These are phyloP conservation scores for Zonitis immaculata DNA, from an alignment of 2,888 invertebrate genomes.

Conservation along the genomic window DNA sequence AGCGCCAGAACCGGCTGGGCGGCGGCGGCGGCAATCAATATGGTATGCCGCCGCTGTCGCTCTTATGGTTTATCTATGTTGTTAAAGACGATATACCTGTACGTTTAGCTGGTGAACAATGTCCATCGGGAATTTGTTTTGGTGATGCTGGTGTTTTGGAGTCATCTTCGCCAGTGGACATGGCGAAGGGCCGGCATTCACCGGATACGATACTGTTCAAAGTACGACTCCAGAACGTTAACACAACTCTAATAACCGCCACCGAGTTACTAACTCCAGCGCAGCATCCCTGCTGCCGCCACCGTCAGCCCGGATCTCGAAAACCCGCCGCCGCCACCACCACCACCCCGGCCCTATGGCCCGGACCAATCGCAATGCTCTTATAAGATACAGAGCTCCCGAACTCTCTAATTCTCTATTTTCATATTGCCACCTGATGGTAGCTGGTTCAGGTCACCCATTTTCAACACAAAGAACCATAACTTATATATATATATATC, in stretches of 20 bases:
- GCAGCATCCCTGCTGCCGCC: constrained; percentile 49
- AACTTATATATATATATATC: constrained; percentile 4
- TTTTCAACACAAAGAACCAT: constrained; percentile 2
- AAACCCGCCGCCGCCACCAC: constrained; percentile 15
- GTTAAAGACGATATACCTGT: constrained; percentile 35
- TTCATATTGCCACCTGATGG: constrained; percentile 8
- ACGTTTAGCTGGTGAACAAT: constrained; percentile 46
- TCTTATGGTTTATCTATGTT: not conserved
- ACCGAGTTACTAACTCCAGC: constrained; percentile 45
- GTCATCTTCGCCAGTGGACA: constrained; percentile 46
- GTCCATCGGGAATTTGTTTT: constrained; percentile 46
- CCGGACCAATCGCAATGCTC: constrained; percentile 22
- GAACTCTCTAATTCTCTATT: constrained; percentile 11
- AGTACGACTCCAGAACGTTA: constrained; percentile 42
- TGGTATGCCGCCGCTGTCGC: not conserved
- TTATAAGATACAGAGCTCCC: constrained; percentile 6
- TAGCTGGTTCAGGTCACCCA: constrained; percentile 1
- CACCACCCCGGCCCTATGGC: constrained; percentile 21
- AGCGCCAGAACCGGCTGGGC: constrained; percentile 39
- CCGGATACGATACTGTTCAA: constrained; percentile 33
- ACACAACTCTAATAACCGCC: constrained; percentile 33
- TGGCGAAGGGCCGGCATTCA: constrained; percentile 40
- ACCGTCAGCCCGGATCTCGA: constrained; percentile 24
- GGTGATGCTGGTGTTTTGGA: constrained; percentile 37
- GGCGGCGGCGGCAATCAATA: constrained; percentile 30